These are phyloP conservation scores for Acrocera orbiculus DNA, from an alignment of 2,888 invertebrate species.

Conservation along the genomic window DNA sequence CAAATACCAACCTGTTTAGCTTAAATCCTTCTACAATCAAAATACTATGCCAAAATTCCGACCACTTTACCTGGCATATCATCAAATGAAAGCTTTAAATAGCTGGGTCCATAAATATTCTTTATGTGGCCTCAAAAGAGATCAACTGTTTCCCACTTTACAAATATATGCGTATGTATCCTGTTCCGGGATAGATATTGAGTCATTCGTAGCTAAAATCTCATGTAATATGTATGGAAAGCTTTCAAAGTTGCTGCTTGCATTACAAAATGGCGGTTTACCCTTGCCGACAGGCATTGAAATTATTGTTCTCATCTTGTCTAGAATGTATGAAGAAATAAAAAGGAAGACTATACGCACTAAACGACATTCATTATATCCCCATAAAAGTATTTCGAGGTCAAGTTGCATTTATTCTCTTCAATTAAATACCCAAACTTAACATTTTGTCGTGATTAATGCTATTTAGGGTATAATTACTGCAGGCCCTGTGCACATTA, in stretches of 20 bases:
- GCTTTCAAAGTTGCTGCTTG: conserved; percentile 14
- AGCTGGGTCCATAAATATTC: no score
- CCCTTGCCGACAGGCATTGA: conserved; percentile 7
- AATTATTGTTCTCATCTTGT: conserved; percentile 6
- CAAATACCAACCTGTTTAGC: no score
- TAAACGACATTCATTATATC: conserved; percentile 7
- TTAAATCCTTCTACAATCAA: no score
- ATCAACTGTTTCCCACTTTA: no score
- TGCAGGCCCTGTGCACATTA: not conserved
- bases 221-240: conserved; percentile 13
- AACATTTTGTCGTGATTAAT: conserved; percentile 7
- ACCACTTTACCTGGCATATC: no score
- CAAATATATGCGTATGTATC: no score
- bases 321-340: conserved; percentile 5
- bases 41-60: no score
- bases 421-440: conserved; percentile 5
- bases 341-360: conserved; percentile 3
- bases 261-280: conserved; percentile 17
- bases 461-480: conserved; percentile 6
- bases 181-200: no score
- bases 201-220: no score
- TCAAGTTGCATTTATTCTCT: conserved; percentile 3
- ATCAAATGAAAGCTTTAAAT: no score
- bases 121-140: no score
- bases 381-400: conserved; percentile 5